Conservation (phyloP, 2,797 vertebrate species). For the Poeciliopsis turneri region DNA sequence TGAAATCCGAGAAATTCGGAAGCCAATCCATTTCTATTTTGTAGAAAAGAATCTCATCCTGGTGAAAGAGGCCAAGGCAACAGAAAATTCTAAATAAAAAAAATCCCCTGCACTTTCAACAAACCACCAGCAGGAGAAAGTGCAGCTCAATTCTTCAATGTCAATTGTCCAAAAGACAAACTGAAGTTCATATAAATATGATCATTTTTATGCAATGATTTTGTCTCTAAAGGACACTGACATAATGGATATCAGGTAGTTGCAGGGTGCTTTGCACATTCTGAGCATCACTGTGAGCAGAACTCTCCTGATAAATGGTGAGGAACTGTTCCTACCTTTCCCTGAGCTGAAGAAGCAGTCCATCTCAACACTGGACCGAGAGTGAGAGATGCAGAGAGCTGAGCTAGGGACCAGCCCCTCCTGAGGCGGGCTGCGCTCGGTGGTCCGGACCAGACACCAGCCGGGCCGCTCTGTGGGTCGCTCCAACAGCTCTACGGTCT, state of each 20-base stretch:
- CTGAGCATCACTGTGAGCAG: neutral
- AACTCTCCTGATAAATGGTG: neutral
- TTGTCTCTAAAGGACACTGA: neutral
- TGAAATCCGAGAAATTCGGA: neutral
- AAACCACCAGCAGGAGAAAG: slow-evolving; percentile 46
- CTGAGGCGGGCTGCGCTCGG: slow-evolving; percentile 88
- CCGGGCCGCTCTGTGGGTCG: slow-evolving; percentile 90
- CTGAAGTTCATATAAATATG: neutral
- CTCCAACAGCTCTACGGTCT: slow-evolving; percentile 96
- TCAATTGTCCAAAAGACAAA: neutral
- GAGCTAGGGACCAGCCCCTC: slow-evolving; percentile 97
- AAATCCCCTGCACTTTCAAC: slow-evolving; percentile 15
- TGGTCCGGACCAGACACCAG: slow-evolving; percentile 95
- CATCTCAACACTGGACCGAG: slow-evolving; percentile 98
- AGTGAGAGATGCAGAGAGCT: slow-evolving; percentile 92
- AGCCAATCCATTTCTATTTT: neutral
- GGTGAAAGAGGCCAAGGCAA: neutral
- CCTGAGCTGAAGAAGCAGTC: slow-evolving; percentile 89
- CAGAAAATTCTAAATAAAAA: neutral
- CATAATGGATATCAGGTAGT: neutral
- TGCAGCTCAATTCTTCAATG: neutral
- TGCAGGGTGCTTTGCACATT: neutral
- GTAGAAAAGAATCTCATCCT: neutral
- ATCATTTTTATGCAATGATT: neutral
- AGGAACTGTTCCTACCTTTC: slow-evolving; percentile 72